Conservation (phyloP, 2,888 invertebrate genomes). For the Sminthurides aquaticus region DNA sequence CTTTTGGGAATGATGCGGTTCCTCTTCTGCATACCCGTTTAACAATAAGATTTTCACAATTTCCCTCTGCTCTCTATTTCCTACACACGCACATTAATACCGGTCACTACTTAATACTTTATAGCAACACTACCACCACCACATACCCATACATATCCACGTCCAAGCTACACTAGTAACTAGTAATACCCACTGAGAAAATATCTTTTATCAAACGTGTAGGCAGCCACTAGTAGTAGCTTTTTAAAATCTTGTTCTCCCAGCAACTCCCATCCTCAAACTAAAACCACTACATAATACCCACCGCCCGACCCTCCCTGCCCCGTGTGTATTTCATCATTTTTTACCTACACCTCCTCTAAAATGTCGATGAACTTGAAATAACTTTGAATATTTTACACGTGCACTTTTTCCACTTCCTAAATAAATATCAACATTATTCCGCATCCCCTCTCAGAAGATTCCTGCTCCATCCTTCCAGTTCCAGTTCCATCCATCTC, state of each 20-base stretch:
- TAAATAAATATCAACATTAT: background rate
- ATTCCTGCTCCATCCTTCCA: background rate
- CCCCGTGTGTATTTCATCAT: slow-evolving; percentile 10
- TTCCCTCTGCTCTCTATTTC: background rate
- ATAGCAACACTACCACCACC: background rate
- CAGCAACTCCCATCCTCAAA: background rate
- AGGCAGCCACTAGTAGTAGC: background rate
- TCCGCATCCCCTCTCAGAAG: background rate
- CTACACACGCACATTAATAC: slow-evolving; percentile 4
- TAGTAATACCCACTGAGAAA: background rate
- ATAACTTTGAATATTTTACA: slow-evolving; percentile 19
- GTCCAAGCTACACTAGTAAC: too few relatives aligned
- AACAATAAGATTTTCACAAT: background rate
- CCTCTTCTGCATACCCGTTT: background rate
- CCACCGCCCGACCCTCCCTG: background rate
- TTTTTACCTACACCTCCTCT: slow-evolving; percentile 5
- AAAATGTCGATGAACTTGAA: slow-evolving; percentile 23
- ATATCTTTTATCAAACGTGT: slow-evolving; percentile 1
- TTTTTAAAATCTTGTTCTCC: slow-evolving; percentile 1
- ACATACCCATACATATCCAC: too few relatives aligned
- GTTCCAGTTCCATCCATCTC: too few relatives aligned
- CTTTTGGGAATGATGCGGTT: background rate
- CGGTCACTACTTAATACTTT: background rate
- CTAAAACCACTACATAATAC: background rate
- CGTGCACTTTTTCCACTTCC: slow-evolving; percentile 17